These are phyloP conservation scores for Cyclargus thomasi DNA, from an alignment of 1,140 invertebrate genomes.

Conservation along the genomic window DNA sequence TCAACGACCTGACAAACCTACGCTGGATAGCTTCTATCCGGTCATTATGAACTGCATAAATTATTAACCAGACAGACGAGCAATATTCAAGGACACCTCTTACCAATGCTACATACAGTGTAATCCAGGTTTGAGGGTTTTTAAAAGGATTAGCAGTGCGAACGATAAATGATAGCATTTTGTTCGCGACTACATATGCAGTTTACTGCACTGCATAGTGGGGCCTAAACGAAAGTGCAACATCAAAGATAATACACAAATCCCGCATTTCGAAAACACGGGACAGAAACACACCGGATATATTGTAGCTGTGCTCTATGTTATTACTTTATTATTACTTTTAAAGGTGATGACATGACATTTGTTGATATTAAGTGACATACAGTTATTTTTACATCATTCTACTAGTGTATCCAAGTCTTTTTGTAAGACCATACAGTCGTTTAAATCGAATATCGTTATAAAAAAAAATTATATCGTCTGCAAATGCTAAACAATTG, in stretches of 20 bases:
- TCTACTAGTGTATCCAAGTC: slow-evolving; percentile 12
- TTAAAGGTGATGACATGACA: slow-evolving; percentile 21
- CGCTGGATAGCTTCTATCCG: not conserved
- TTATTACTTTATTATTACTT: not conserved
- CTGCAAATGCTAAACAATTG: slow-evolving; percentile 19
- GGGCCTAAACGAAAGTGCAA: not conserved
- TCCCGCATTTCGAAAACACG: slow-evolving; percentile 18
- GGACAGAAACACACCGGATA: not conserved
- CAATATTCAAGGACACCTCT: slow-evolving; percentile 4
- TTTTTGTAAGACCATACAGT: slow-evolving; percentile 14
- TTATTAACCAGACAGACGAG: not conserved
- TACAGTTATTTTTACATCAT: slow-evolving; percentile 14
- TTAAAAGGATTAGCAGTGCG: slow-evolving; percentile 1
- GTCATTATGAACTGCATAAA: not conserved
- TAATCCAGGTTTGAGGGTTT: not conserved
- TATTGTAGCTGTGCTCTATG: not conserved
- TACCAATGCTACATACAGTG: not conserved
- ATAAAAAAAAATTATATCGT: slow-evolving; percentile 18
- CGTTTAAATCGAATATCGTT: not conserved
- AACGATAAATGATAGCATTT: not conserved
- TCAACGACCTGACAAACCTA: not conserved
- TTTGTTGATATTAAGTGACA: slow-evolving; percentile 23
- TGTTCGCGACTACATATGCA: not conserved
- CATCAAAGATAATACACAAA: slow-evolving; percentile 3
- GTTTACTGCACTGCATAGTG: too few species aligned